Percentiles rank a stretch among this genome's conserved stretches.
These are phyloP conservation scores for Neocrepidodera transversa DNA, from an alignment of 2,888 invertebrate genomes.

Conservation along the genomic window DNA sequence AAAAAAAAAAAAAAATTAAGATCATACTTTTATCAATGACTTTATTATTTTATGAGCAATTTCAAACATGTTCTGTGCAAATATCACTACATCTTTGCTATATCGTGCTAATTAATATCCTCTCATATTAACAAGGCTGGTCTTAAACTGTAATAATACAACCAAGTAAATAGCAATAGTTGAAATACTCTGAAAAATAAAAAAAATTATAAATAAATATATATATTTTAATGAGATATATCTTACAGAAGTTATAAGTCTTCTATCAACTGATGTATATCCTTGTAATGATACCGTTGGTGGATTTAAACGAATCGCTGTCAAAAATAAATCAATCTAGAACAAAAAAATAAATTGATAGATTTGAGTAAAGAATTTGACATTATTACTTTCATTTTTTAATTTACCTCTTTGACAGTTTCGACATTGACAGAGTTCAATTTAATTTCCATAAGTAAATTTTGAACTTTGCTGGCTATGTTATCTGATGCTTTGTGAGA, in stretches of 20 bases:
- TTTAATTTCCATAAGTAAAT: slow-evolving; percentile 67
- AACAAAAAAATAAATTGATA: slow-evolving; percentile 29
- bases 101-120: no score
- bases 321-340: slow-evolving; percentile 72
- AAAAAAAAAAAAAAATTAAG: no score
- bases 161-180: slow-evolving; percentile 73
- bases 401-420: slow-evolving; percentile 67
- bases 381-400: no score
- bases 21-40: no score
- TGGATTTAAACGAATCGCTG: slow-evolving; percentile 74
- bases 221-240: no score
- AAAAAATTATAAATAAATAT: not conserved
- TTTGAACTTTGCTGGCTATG: slow-evolving; percentile 71
- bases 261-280: slow-evolving; percentile 71
- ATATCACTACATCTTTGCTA: no score
- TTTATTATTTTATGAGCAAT: no score
- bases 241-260: slow-evolving; percentile 69
- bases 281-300: slow-evolving; percentile 73
- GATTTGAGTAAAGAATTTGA: no score
- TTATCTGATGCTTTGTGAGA: slow-evolving; percentile 70
- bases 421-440: slow-evolving; percentile 66
- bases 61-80: no score
- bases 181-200: slow-evolving; percentile 64
- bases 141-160: slow-evolving; percentile 72
- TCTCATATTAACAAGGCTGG: slow-evolving; percentile 56